phyloP scores from a whole-genome alignment of 2,888 invertebrate species.

The Macroteleia sp. region DNA sequence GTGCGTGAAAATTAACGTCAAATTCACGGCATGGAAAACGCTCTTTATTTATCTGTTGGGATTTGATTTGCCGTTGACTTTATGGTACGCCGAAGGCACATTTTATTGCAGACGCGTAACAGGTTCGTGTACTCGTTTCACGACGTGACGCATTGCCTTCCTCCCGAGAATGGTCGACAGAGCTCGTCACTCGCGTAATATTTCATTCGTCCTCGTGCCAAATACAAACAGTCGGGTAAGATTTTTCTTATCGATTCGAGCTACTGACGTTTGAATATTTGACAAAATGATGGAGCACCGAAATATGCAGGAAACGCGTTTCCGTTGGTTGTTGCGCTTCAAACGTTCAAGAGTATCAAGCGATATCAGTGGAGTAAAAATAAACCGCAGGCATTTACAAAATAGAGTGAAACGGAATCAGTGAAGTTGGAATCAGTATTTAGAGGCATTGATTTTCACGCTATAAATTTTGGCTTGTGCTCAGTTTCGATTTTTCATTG shows the following conservation, averaged over 20 bases:
- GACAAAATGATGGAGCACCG: slow-evolving; percentile 38
- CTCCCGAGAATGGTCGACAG: slow-evolving; percentile 35
- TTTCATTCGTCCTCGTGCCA: slow-evolving; percentile 57
- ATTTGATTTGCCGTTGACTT: slow-evolving; percentile 16
- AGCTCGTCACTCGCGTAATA: slow-evolving; percentile 50
- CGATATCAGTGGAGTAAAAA: slow-evolving; percentile 17
- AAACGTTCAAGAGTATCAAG: slow-evolving; percentile 14
- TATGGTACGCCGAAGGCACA: too few species aligned
- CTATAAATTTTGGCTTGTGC: too few species aligned
- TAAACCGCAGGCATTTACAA: slow-evolving; percentile 15
- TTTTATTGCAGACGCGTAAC: slow-evolving; percentile 43
- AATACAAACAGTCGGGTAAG: slow-evolving; percentile 37
- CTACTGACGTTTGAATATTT: slow-evolving; percentile 29
- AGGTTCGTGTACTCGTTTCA: slow-evolving; percentile 53
- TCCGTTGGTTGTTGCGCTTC: slow-evolving; percentile 21
- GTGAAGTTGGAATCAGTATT: too few species aligned
- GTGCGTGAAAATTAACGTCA: slow-evolving; percentile 1
- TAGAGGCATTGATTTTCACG: too few species aligned
- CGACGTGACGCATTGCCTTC: slow-evolving; percentile 41
- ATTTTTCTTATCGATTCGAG: slow-evolving; percentile 44
- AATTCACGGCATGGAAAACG: too few species aligned
- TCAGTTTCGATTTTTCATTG: too few species aligned
- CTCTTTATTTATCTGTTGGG: too few species aligned
- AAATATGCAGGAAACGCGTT: slow-evolving; percentile 37
- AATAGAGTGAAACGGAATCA: too few species aligned